Evolutionary conservation across 2,113 vertebrate species (phyloP).

Genomic region (Ptychochromis oligacanthus): DNA sequence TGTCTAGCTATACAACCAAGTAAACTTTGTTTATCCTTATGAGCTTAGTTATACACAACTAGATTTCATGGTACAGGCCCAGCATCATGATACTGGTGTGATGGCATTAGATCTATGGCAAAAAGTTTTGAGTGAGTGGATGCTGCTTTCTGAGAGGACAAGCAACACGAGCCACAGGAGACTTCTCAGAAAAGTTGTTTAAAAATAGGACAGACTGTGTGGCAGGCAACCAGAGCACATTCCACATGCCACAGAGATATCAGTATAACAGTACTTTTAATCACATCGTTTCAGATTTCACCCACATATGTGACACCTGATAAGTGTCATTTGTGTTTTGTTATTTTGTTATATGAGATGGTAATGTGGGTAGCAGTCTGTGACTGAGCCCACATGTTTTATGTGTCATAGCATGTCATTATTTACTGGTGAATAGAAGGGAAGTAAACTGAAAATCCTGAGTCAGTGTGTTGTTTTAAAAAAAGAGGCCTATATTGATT

Average conservation of each 20-base stretch:
- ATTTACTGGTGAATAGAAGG: background rate
- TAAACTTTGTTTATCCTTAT: background rate
- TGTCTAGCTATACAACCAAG: background rate
- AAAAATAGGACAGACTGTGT: slow-evolving; percentile 77
- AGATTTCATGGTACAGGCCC: background rate
- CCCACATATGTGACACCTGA: background rate
- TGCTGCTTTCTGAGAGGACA: slow-evolving; percentile 10
- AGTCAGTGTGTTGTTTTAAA: slow-evolving; percentile 15
- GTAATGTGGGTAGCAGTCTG: background rate
- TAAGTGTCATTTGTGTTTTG: background rate
- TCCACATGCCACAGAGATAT: slow-evolving; percentile 34
- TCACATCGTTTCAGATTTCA: background rate
- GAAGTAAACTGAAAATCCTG: background rate
- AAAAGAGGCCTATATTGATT: slow-evolving; percentile 33
- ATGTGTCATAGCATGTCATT: background rate
- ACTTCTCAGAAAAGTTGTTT: slow-evolving; percentile 74
- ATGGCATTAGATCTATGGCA: slow-evolving; percentile 12
- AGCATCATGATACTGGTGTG: background rate
- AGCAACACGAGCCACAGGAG: slow-evolving; percentile 64
- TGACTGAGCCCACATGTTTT: background rate
- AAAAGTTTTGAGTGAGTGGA: background rate
- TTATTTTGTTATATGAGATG: background rate
- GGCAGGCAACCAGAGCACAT: slow-evolving; percentile 55
- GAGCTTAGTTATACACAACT: background rate
- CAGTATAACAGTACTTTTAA: slow-evolving; percentile 1